Evolutionary conservation across 2,113 vertebrate genomes (phyloP).

Genomic region (Mustelus asterias): DNA sequence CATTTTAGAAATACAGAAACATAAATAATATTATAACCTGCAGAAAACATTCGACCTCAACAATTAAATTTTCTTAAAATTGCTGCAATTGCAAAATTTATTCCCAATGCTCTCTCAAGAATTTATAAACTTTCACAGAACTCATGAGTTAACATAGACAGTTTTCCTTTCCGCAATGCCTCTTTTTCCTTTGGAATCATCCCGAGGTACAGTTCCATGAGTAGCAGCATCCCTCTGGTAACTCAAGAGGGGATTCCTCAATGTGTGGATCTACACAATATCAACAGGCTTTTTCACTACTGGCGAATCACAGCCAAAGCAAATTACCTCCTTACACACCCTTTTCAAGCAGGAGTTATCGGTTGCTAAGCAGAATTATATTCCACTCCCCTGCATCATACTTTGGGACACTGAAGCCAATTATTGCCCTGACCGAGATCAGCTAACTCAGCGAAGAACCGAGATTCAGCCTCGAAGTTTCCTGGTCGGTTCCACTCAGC

Average conservation of each 20-base stretch:
- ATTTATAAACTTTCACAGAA: background rate
- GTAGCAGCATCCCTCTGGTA: background rate
- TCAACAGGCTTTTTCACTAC: background rate
- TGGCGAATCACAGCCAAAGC: background rate
- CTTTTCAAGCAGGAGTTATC: background rate
- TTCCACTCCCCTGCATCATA: background rate
- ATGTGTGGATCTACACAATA: background rate
- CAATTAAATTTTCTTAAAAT: background rate
- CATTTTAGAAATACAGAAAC: background rate
- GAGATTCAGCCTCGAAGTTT: background rate
- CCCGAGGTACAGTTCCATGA: background rate
- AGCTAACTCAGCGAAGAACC: background rate
- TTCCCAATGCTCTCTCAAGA: background rate
- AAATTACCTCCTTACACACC: background rate
- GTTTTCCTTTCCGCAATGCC: background rate
- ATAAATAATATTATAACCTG: background rate
- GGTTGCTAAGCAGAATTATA: background rate
- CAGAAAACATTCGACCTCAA: background rate
- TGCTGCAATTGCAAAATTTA: slow-evolving; percentile 13
- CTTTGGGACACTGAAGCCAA: background rate
- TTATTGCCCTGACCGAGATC: background rate
- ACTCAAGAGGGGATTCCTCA: background rate
- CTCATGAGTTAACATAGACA: background rate
- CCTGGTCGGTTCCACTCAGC: background rate
- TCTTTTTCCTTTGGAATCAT: background rate